phyloP scores from a whole-genome alignment of 2,797 vertebrate genomes.

The Manis javanica region DNA sequence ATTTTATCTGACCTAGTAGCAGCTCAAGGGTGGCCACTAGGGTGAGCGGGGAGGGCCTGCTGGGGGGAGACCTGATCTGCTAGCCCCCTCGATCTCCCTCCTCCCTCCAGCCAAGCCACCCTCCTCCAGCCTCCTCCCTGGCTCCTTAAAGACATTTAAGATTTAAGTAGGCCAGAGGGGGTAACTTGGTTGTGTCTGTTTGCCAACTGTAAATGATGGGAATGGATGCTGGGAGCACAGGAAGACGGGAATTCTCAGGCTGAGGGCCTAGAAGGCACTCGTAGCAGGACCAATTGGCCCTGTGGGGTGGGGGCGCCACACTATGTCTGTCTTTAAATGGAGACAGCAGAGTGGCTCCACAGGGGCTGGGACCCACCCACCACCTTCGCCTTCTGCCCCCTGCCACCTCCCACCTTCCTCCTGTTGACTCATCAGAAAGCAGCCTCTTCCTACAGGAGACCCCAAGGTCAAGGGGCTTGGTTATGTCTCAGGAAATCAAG shows the following conservation, averaged over 20 bases:
- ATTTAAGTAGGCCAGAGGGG: background rate
- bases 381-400: background rate
- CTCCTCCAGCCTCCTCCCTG: background rate
- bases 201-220: background rate
- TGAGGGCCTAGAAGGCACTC: fast-evolving
- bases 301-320: background rate
- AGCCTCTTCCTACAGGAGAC: background rate
- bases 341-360: background rate
- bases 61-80: too few relatives aligned
- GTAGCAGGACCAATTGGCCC: fast-evolving
- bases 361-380: background rate
- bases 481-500: background rate
- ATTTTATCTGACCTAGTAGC: background rate
- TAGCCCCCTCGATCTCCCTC: fast-evolving
- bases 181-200: background rate
- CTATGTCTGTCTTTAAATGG: background rate
- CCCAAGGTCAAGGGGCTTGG: background rate
- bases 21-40: background rate
- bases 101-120: background rate
- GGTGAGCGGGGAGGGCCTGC: background rate
- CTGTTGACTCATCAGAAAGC: background rate
- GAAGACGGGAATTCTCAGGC: background rate
- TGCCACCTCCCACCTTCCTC: fast-evolving
- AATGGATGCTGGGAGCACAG: fast-evolving
- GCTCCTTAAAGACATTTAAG: background rate